Base-by-base conservation (phyloP, 1,140 invertebrate genomes). In the Rhagoletis pomonella region DNA sequence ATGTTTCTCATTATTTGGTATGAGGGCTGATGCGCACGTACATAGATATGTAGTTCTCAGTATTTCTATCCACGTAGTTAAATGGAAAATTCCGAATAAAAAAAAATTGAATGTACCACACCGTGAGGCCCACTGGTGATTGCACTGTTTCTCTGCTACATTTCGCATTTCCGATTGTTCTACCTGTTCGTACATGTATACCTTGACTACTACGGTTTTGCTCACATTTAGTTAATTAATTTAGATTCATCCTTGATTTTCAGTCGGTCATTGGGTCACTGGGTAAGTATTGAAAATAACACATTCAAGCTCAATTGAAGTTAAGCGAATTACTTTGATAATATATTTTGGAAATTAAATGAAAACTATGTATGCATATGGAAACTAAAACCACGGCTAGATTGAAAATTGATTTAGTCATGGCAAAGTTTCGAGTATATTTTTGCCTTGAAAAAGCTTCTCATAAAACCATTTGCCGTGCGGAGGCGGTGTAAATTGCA, bases 181-280 rank as follows among this genome's bases (percentile, higher is more conserved):
- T 77, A 50, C 55, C 19, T 2, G 4, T 59, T 6, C 42, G 6
- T 7, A 19, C 73, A 77, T 55, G 47, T n/a, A 77, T 9, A 77
- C 55, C 44, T 50, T 1, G 17, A 17, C n/a, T 50, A 77, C 14
- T 47, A 55, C 17, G 44, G 44, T 19, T 81, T 81, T 29, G n/a
- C 17, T 81, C 44, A 9, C n/a, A 81, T 81, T 81, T 50, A 17
- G 44, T 81, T 81, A 81, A 81, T 81, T 81, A 55, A 81, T 81
- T 81, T 81, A 81, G 44, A 55, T 81, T 81, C n/a, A 44, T 55
- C 73, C 44, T 81, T 44, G 2, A 12, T 73, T 73, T 81, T 55
- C 12, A 17, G 60, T 62, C n/a, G 60, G 60, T 62, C 60, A 81
- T 42, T 55, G 47, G 73, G 73, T 81, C 73, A 81, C 6, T 55